Percentiles rank a stretch among this genome's conserved stretches.
These are phyloP conservation scores for Prunella strophiata DNA, from an alignment of 2,797 vertebrate species.

Conservation along the genomic window DNA sequence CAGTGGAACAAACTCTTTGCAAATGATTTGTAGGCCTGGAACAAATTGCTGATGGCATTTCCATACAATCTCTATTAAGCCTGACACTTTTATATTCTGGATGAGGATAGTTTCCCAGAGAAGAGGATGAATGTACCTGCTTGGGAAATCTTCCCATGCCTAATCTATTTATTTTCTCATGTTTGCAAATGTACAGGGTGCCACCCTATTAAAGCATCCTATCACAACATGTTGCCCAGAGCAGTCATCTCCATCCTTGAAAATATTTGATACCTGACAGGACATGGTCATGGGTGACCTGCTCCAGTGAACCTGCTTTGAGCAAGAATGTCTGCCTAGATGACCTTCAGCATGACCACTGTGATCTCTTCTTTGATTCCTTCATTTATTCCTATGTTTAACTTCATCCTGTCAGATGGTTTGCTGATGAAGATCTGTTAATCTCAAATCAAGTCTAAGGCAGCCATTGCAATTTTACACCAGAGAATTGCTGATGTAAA, in stretches of 20 bases:
- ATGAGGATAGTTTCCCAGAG: background rate
- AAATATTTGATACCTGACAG: background rate
- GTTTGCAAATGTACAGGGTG: background rate
- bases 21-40: background rate
- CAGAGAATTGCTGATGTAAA: background rate
- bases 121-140: background rate
- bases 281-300: background rate
- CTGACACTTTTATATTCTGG: background rate
- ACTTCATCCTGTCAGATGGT: background rate
- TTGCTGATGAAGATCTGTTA: background rate
- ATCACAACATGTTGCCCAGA: background rate
- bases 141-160: background rate
- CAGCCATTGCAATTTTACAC: background rate
- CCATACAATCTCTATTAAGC: background rate
- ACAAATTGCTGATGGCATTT: background rate
- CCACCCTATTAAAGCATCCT: background rate
- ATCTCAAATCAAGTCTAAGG: background rate
- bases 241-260: background rate
- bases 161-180: background rate
- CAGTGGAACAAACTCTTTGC: background rate
- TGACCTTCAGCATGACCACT: background rate
- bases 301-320: background rate
- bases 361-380: background rate
- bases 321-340: background rate
- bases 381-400: background rate